A percentile compares a stretch with the other conserved stretches of the same genome.
Conservation (phyloP, 37 sponge, comb jelly and placozoan species). For the Cliona cf. orientalis region DNA sequence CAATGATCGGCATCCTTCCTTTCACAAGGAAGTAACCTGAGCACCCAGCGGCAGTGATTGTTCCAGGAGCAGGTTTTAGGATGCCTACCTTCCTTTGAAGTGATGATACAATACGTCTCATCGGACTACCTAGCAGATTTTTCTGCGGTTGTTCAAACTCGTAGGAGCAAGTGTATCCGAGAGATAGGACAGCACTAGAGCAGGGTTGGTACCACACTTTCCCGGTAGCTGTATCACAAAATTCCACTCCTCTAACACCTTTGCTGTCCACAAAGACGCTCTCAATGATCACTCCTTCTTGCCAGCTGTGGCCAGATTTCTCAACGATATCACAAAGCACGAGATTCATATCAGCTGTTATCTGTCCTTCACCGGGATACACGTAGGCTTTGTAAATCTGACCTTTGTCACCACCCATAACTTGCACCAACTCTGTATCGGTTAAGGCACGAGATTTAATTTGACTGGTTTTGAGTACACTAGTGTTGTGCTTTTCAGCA, state of each 20-base stretch:
- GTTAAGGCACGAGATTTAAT: neutral
- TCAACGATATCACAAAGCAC: neutral
- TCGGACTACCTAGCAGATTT: neutral
- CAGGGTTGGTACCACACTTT: conserved; percentile 35
- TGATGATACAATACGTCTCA: neutral
- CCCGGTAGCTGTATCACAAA: neutral
- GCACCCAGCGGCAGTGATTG: conserved; percentile 6
- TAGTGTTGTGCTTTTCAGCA: neutral
- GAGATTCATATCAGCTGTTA: conserved; percentile 21
- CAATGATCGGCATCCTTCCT: conserved; percentile 26
- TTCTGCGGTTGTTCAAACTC: neutral
- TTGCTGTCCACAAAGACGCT: conserved; percentile 13
- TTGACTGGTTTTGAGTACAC: neutral
- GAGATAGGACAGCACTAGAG: conserved; percentile 17
- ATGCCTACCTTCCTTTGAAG: conserved; percentile 3
- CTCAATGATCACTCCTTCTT: conserved; percentile 8
- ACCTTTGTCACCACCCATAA: neutral
- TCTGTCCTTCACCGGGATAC: conserved; percentile 18
- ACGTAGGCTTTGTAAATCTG: neutral
- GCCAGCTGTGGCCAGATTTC: conserved; percentile 18
- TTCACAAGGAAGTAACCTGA: conserved; percentile 18
- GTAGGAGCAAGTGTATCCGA: conserved; percentile 15
- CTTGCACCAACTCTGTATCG: neutral
- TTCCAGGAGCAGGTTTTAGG: neutral
- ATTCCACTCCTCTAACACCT: conserved; percentile 7